Conservation (phyloP, 2,888 invertebrate species). For the Amblyjoppa proteus region DNA sequence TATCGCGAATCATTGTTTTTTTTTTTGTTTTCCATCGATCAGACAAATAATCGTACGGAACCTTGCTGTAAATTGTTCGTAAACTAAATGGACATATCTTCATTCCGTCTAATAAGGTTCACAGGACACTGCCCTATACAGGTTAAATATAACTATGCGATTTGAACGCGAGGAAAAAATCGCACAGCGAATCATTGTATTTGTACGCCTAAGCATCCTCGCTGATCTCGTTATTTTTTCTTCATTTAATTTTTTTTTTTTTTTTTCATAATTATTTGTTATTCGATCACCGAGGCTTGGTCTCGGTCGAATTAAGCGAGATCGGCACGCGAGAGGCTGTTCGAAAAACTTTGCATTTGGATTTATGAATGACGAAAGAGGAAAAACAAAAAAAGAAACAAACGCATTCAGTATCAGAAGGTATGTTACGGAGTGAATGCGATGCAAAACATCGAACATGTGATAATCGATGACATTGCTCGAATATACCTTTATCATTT, state of each 20-base stretch:
- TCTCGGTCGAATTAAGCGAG: constrained; percentile 15
- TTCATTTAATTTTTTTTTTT: background rate
- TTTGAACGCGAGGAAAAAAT: constrained; percentile 39
- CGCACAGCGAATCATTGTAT: constrained; percentile 53
- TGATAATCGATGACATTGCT: constrained; percentile 80
- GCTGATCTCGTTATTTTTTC: constrained; percentile 44
- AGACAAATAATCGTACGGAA: constrained; percentile 21
- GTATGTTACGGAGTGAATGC: constrained; percentile 39
- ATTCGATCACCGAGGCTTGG: constrained; percentile 27
- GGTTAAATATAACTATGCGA: constrained; percentile 60
- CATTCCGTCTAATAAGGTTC: constrained; percentile 65
- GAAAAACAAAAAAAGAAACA: constrained; percentile 11
- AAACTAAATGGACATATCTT: constrained; percentile 64
- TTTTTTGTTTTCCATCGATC: background rate
- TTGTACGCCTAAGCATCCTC: constrained; percentile 54
- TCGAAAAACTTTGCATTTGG: constrained; percentile 53
- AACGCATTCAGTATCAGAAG: constrained; percentile 56
- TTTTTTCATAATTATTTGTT: constrained; percentile 23
- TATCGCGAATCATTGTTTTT: background rate
- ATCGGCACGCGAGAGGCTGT: constrained; percentile 23
- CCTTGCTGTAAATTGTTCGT: constrained; percentile 31
- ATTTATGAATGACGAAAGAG: constrained; percentile 55
- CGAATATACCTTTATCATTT: constrained; percentile 78
- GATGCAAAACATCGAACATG: constrained; percentile 75
- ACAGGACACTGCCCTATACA: constrained; percentile 69